Base-by-base conservation (phyloP, 2,888 invertebrate species). In the Helobdella robusta region DNA sequence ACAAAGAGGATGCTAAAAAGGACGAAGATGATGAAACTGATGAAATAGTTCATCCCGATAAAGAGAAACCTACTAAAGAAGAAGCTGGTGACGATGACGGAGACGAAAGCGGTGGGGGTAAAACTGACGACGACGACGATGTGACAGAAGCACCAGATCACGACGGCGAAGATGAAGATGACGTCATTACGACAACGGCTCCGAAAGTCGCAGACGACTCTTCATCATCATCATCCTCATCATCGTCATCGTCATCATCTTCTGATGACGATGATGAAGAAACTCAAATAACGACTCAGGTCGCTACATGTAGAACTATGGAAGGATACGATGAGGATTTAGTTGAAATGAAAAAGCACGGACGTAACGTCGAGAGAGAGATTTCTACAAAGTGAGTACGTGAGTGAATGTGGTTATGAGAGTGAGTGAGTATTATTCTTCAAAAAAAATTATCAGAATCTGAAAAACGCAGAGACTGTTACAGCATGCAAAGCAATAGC, bases 181-280 rank as follows among this genome's bases (percentile, higher is more conserved):
- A 60, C 34, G 44, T 35, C 23, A 36, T 28, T 34, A 36, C 34
- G 15, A 25, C 28, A 44, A 28, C 28, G 15, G 28, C 28, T n/a
- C 28, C 28, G 2, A 28, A 44, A 44, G 28, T 23, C 1, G 60
- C 28, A 20, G 60, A 44, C 30, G 23, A 28, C 15, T 18, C 28
- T 15, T 40, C 25, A 1, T 25, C 40, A 6, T 25, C 34, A 44
- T 23, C 28, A 6, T 40, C 25, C 1, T 25, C 40, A 6, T 25
- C 34, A 44, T 23, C 48, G 48, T 25, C 48, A 4, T 23, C 2
- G 15, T 48, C n/a, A 23, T 20, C 1, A 48, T 6, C 15, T 1
- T 40, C 40, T 2, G 60, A 60, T 2, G 44, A 44, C 28, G 35
- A 60, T 18, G 60, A 60, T 1, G 60, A 36, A 23, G 60, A 2